phyloP scores from a whole-genome alignment of 2,797 vertebrate genomes.

The Etheostoma nigrum region DNA sequence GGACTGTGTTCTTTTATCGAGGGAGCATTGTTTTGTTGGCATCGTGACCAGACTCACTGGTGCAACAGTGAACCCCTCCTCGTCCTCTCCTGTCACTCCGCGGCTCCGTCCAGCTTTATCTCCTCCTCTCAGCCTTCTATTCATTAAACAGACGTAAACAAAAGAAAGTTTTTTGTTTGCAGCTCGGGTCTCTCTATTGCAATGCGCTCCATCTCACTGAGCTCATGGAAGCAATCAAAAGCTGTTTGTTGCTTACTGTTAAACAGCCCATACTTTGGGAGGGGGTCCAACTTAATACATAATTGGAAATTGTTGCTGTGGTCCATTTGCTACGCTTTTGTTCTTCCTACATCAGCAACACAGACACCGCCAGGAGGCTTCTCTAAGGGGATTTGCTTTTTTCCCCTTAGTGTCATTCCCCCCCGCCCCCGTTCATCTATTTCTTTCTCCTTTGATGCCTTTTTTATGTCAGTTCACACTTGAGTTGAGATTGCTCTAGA shows the following conservation, averaged over 20 bases:
- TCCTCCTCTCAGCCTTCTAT: slow-evolving; percentile 63
- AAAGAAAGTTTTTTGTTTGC: slow-evolving; percentile 50
- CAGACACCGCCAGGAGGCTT: slow-evolving; percentile 65
- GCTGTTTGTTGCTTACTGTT: slow-evolving; percentile 77
- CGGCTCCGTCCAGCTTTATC: slow-evolving; percentile 58
- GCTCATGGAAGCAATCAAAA: slow-evolving; percentile 64
- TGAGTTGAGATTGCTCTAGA: slow-evolving; percentile 74
- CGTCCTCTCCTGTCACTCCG: slow-evolving; percentile 37
- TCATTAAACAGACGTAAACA: slow-evolving; percentile 74
- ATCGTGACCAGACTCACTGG: slow-evolving; percentile 16
- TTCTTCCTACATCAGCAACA: slow-evolving; percentile 77
- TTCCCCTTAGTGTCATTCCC: slow-evolving; percentile 48
- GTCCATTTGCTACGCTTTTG: slow-evolving; percentile 78
- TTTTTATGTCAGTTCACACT: slow-evolving; percentile 69
- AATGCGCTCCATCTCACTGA: slow-evolving; percentile 53
- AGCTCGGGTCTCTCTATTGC: slow-evolving; percentile 17
- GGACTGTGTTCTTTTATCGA: slow-evolving; percentile 1
- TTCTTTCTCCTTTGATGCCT: slow-evolving; percentile 56
- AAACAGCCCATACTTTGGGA: slow-evolving; percentile 64
- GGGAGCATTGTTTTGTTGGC: not conserved
- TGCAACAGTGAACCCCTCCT: slow-evolving; percentile 14
- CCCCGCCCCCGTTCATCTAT: slow-evolving; percentile 42
- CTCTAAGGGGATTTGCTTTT: slow-evolving; percentile 70
- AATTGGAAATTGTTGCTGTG: slow-evolving; percentile 79
- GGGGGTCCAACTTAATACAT: slow-evolving; percentile 70